Evolutionary conservation across 2,888 invertebrate species (phyloP), one percentile per base, ranked within the genome.

Genomic region (Euzophera pinguis): DNA sequence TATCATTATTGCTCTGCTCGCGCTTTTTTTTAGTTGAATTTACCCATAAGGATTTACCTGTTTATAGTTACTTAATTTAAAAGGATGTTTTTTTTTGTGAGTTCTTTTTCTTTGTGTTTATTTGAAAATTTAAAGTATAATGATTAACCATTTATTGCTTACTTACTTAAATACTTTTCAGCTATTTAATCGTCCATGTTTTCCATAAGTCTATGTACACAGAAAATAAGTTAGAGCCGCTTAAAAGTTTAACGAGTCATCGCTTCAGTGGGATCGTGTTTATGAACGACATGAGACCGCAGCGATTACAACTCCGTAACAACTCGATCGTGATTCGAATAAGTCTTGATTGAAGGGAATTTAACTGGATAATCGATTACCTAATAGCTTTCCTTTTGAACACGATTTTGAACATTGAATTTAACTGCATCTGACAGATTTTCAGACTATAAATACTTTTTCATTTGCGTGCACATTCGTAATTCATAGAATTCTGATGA

Each of bases 171-270:
- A n/a, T n/a, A n/a, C n/a, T n/a, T n/a, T n/a, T n/a, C n/a, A n/a
- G n/a, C n/a, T n/a, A n/a, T n/a, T n/a, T n/a, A n/a, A n/a, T n/a
- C n/a, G n/a, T n/a, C n/a, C n/a, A 22, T 22, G 5, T 22, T 38
- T 38, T 38, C n/a, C 13, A 4, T 13, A 5, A 38, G 1, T 39
- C 10, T 9, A 9, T 16, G 16, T 16, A 39, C 6, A 16, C 14
- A 1, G 10, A 16, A 39, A 58, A 61, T 62, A 67, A 71, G 67
- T 67, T 68, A 71, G 55, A 59, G 63, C 55, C 67, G 65, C 60
- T 64, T 69, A 65, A 69, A 70, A 73, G 67, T 75, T n/a, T 75
- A 71, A 76, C 69, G 74, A 71, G 68, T 69, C 61, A 60, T 63
- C 67, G 66, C 70, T 69, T 66, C 68, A 63, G 51, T 57, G 60